phyloP scores from a whole-genome alignment of 2,113 vertebrate species.

The Coracopsis vasa region DNA sequence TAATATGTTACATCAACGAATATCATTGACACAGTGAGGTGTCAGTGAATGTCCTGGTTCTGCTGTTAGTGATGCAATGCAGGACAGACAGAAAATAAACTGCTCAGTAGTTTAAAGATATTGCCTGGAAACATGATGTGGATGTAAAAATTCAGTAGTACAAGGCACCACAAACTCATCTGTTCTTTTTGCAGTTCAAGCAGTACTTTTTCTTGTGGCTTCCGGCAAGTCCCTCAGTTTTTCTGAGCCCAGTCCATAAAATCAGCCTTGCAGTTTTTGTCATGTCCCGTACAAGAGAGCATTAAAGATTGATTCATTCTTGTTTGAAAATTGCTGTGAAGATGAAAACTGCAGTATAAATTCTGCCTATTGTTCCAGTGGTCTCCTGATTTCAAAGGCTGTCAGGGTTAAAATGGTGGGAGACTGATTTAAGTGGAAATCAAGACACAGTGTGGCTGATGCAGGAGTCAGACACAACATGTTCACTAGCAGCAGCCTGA shows the following conservation, averaged over 20 bases:
- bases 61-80: not conserved
- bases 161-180: not conserved
- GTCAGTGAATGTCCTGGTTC: not conserved
- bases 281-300: not conserved
- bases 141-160: not conserved
- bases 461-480: not conserved
- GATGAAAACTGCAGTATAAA: conserved; percentile 25
- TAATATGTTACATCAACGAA: not conserved
- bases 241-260: not conserved
- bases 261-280: not conserved
- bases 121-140: not conserved
- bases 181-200: not conserved
- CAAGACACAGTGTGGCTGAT: not conserved
- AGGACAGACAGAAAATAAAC: not conserved
- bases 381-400: conserved; percentile 43
- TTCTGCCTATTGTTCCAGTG: conserved; percentile 36
- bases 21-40: not conserved
- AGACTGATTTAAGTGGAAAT: conserved; percentile 42
- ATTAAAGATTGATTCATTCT: conserved; percentile 31
- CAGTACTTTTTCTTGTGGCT: not conserved
- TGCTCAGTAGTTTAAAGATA: not conserved
- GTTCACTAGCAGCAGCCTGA: not conserved
- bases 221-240: conserved; percentile 10
- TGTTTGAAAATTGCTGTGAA: conserved; percentile 51
- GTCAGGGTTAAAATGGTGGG: not conserved